Evolutionary conservation across 2,113 vertebrate species (phyloP).

Genomic region (Barnardius zonarius): DNA sequence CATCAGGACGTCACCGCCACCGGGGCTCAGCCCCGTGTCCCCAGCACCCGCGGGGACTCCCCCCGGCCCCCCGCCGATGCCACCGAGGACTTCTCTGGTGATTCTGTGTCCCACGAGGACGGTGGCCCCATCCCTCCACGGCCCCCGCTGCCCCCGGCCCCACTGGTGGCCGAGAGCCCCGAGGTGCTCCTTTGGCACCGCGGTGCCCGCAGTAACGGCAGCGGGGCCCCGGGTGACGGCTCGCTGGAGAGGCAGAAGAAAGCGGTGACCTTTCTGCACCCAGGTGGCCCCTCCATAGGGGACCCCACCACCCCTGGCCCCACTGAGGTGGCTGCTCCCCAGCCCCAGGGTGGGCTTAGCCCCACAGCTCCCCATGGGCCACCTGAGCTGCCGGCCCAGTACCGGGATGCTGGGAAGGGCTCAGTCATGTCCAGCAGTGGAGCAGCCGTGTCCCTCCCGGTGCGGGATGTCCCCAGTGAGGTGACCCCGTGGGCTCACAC

Average conservation of each 20-base stretch:
- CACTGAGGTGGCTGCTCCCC: not conserved
- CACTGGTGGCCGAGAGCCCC: not conserved
- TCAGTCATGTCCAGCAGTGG: not conserved
- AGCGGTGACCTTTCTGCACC: not conserved
- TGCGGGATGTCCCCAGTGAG: accelerated
- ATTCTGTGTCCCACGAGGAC: not conserved
- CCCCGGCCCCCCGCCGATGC: not conserved
- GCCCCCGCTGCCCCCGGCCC: not conserved
- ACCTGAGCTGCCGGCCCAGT: accelerated
- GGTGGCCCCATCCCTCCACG: accelerated
- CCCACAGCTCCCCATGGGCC: not conserved
- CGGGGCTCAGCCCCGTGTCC: accelerated
- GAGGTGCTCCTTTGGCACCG: accelerated
- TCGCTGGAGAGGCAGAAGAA: slow-evolving; percentile 42
- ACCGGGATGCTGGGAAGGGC: accelerated
- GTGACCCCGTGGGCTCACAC: not conserved
- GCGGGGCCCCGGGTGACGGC: accelerated
- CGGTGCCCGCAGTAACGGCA: accelerated
- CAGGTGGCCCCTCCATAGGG: accelerated
- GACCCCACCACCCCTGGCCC: not conserved
- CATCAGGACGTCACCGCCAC: accelerated
- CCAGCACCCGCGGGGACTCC: not conserved
- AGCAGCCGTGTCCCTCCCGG: accelerated
- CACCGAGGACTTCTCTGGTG: slow-evolving; percentile 28
- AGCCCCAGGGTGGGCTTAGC: accelerated